Evolutionary conservation across 2,113 vertebrate genomes (phyloP), one percentile per base, ranked within the genome.

Genomic region (Gymnorhina tibicen): DNA sequence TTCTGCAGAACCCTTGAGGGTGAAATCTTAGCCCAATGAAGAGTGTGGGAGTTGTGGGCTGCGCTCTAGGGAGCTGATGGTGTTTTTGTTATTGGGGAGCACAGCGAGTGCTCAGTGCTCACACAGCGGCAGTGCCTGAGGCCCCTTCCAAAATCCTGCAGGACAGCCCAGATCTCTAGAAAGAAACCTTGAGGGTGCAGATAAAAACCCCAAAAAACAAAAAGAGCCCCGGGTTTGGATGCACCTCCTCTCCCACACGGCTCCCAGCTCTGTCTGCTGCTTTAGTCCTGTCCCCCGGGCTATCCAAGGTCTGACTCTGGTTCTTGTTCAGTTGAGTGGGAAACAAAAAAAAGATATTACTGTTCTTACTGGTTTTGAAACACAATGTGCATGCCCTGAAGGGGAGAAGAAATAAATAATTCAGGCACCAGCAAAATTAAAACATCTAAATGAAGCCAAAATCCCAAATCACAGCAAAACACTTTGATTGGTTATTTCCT

Each of bases 331-430:
- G 19, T 4, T 64, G 70, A 72, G 27, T n/a, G 49, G 35, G 35
- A 87, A 85, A 67, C 13, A 91, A 74, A 62, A 84, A 58, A 37
- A 16, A 8, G 10, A 20, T 72, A 28, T 33, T 73, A 23, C 41
- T 62, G 0, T 83, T 93, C 46, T 60, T 67, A 33, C 16, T 90
- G 44, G 0, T 69, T 60, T 70, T 93, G 85, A 87, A 88, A 46
- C 27, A 53, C 5, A 9, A 35, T 32, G 27, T 67, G 67, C 2
- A 0, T 86, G 47, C 56, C 63, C 72, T 77, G 68, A 85, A 88
- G 67, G 72, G 58, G n/a, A 66, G 35, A 80, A 79, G 41, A 87
- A 62, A 87, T 79, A 91, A 87, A 78, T 95, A 95, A 86, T 91
- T 81, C 68, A 93, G 59, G 30, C 7, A 4, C 27, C 46, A 67